Evolutionary conservation across 1,140 invertebrate species (phyloP).

Genomic region (Drosophila kurseongensis): DNA sequence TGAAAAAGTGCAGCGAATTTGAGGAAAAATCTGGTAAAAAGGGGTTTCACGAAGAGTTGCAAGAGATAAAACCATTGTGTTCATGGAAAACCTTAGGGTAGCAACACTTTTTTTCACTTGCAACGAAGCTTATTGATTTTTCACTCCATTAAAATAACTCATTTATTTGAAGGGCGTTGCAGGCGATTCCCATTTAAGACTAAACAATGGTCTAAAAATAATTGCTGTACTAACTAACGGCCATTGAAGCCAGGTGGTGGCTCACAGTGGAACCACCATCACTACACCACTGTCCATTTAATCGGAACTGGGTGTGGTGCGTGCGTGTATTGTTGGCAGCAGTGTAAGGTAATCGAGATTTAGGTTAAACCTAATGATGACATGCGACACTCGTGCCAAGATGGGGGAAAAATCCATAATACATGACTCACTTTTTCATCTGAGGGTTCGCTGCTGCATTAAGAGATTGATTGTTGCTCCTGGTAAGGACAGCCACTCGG

Average conservation of each 20-base stretch:
- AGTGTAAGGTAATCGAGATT: slow-evolving; percentile 73
- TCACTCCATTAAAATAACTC: slow-evolving; percentile 16
- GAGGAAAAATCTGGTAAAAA: slow-evolving; percentile 11
- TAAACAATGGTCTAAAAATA: slow-evolving; percentile 51
- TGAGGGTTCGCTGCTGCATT: slow-evolving; percentile 4
- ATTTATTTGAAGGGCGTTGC: slow-evolving; percentile 37
- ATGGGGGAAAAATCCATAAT: slow-evolving; percentile 72
- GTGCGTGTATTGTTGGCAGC: slow-evolving; percentile 57
- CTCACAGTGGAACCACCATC: slow-evolving; percentile 2
- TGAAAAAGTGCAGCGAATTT: slow-evolving; percentile 48
- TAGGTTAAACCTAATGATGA: slow-evolving; percentile 81
- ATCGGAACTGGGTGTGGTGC: slow-evolving; percentile 70
- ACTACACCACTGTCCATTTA: slow-evolving; percentile 14
- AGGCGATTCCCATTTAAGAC: slow-evolving; percentile 27
- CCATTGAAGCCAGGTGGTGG: slow-evolving; percentile 26
- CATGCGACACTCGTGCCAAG: slow-evolving; percentile 72
- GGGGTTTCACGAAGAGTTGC: neutral
- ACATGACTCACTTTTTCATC: slow-evolving; percentile 65
- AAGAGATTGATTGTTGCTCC: slow-evolving; percentile 47
- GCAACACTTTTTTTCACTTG: slow-evolving; percentile 16
- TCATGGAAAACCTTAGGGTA: neutral
- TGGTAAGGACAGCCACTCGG: slow-evolving; percentile 40
- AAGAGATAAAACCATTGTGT: neutral
- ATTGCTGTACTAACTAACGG: slow-evolving; percentile 15
- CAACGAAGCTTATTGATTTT: slow-evolving; percentile 64